phyloP scores from a whole-genome alignment of 2,797 vertebrate genomes.

The Malacoraja senta region DNA sequence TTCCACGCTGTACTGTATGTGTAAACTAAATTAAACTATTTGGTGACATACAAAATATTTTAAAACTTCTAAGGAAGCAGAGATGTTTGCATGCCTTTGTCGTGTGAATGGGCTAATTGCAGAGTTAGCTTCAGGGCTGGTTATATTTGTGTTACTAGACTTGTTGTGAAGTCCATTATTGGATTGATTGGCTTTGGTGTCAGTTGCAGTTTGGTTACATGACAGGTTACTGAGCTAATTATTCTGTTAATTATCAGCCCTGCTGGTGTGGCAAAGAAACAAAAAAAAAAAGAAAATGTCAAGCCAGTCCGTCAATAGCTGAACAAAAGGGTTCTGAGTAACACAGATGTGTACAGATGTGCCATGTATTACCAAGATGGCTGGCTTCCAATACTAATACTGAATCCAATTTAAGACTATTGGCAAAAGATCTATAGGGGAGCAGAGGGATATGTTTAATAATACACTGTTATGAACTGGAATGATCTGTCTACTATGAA shows the following conservation, averaged over 20 bases:
- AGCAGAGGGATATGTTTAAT: neutral
- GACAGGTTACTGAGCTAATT: neutral
- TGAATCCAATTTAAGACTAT: conserved; percentile 7
- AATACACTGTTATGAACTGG: neutral
- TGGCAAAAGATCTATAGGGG: neutral
- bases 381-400: neutral
- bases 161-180: neutral
- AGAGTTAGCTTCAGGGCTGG: too few relatives aligned
- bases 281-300: neutral
- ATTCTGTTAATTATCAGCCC: neutral
- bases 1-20: too few relatives aligned
- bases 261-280: neutral
- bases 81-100: too few relatives aligned
- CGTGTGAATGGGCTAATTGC: neutral
- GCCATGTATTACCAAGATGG: neutral
- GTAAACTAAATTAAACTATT: too few relatives aligned
- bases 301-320: neutral
- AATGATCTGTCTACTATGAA: neutral
- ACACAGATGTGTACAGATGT: neutral
- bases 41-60: too few relatives aligned
- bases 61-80: too few relatives aligned
- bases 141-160: too few relatives aligned
- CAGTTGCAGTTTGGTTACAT: neutral
- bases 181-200: neutral
- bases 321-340: neutral